Percentiles rank a stretch among this genome's conserved stretches.
Evolutionary conservation across 2,888 invertebrate genomes (phyloP).

Genomic region (Blomia tropicalis): DNA sequence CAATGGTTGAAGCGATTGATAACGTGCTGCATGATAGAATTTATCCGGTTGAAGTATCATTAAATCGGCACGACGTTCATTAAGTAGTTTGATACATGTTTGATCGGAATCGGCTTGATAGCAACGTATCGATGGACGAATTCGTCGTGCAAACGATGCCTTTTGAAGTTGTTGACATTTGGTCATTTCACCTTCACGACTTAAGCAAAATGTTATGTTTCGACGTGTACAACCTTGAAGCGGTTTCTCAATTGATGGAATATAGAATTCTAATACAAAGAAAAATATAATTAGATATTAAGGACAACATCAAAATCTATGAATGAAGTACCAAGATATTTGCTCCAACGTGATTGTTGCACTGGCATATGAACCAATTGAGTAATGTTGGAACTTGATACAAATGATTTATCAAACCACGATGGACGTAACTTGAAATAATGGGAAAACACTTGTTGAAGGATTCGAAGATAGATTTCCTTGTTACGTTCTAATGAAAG

Average conservation of each 20-base stretch:
- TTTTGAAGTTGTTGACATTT: slow-evolving; percentile 57
- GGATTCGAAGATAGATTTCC: slow-evolving; percentile 18
- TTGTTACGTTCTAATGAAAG: slow-evolving; percentile 16
- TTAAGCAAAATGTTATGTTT: slow-evolving; percentile 47
- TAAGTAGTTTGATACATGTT: slow-evolving; percentile 53
- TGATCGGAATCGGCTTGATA: slow-evolving; percentile 47
- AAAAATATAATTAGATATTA: slow-evolving; percentile 24
- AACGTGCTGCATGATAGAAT: slow-evolving; percentile 50
- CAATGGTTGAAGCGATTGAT: slow-evolving; percentile 19
- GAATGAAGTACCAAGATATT: slow-evolving; percentile 26
- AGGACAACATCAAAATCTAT: background rate
- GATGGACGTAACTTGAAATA: slow-evolving; percentile 20
- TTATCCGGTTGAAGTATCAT: slow-evolving; percentile 55
- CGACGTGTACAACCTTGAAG: slow-evolving; percentile 31
- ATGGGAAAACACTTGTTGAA: slow-evolving; percentile 22
- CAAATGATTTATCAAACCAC: slow-evolving; percentile 27
- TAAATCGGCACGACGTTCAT: slow-evolving; percentile 50
- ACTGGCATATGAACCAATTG: slow-evolving; percentile 20
- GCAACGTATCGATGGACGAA: slow-evolving; percentile 64
- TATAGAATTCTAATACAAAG: slow-evolving; percentile 35
- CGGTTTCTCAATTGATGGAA: slow-evolving; percentile 34
- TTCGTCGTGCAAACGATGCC: slow-evolving; percentile 58
- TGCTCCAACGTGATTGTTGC: slow-evolving; percentile 16
- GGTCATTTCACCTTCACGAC: slow-evolving; percentile 47
- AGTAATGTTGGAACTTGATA: slow-evolving; percentile 24